Base-by-base conservation (phyloP, 2,797 vertebrate species). In the Hyperoplus immaculatus region DNA sequence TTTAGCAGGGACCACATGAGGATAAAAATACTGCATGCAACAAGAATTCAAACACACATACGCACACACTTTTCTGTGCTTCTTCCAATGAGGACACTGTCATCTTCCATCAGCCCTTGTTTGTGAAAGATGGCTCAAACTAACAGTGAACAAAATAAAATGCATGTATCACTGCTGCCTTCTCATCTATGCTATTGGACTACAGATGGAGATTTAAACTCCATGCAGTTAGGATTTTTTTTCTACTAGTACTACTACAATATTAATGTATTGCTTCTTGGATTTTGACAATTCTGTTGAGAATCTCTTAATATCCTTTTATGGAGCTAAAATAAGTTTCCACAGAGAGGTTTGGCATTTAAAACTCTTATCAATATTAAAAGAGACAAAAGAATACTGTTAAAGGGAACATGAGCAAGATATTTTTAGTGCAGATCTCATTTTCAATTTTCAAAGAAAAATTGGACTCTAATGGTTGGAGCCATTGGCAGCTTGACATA, bases 1-100 rank as follows among this genome's bases (percentile, higher is more conserved):
- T 65, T 66, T 45, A 60, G 45, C 42, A 41, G 66, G 50, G 54
- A 75, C 49, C 80, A 81, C 43, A 80, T 68, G 66, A 82, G 49
- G 80, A 85, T 62, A 73, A 47, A 4, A 41, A 39, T 15, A 15
- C 45, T 43, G 14, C 56, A 49, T 11, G 38, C 53, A 49, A 66
- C 56, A 21, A 50, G 3, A 57, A 55, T 43, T 54, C 5, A 29
- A 50, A 47, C 65, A 42, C 50, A 55, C 6, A 18, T 11, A 61
- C 21, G 54, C 18, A 65, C 14, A 54, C 41, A 49, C 29, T 11
- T n/a, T 53, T 21, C 42, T 36, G n/a, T 43, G 46, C 8, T 10
- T 10, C 67, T 53, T 29, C 29, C 47, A 21, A 46, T 14, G 21
- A 42, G 6, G 16, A 1, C 5, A 10, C 58, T 63, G 29, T 47